phyloP scores from a whole-genome alignment of 1,140 invertebrate species.

The Piezodorus guildinii region DNA sequence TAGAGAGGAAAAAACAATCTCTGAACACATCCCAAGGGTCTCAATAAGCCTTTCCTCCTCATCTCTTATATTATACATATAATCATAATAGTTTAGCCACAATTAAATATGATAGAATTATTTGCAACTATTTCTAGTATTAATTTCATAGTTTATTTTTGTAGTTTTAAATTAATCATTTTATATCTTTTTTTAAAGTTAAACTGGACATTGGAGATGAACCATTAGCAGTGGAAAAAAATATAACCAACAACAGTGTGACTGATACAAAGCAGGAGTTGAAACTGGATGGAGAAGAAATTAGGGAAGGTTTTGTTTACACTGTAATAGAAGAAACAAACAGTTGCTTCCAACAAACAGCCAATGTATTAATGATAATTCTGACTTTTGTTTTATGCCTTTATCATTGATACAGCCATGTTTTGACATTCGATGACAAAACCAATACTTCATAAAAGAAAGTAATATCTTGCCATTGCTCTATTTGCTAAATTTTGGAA shows the following conservation, averaged over 20 bases:
- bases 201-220: conserved; percentile 20
- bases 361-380: conserved; percentile 4
- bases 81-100: too few relatives aligned
- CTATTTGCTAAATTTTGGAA: conserved; percentile 11
- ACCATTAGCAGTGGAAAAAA: conserved; percentile 9
- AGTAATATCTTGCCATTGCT: conserved; percentile 3
- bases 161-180: not conserved
- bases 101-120: too few relatives aligned
- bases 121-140: too few relatives aligned
- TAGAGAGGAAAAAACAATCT: too few relatives aligned
- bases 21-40: too few relatives aligned
- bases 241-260: not conserved
- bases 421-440: too few relatives aligned
- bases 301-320: conserved; percentile 28
- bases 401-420: too few relatives aligned
- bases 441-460: too few relatives aligned
- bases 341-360: not conserved
- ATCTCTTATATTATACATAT: too few relatives aligned
- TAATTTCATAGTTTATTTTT: too few relatives aligned
- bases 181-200: conserved; percentile 20
- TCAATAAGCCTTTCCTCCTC: too few relatives aligned
- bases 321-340: conserved; percentile 23
- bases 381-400: too few relatives aligned
- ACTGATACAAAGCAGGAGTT: conserved; percentile 19
- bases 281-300: conserved; percentile 25